Evolutionary conservation across 2,888 invertebrate species (phyloP), one percentile per base, ranked within the genome.

Genomic region (Limenitis camilla): DNA sequence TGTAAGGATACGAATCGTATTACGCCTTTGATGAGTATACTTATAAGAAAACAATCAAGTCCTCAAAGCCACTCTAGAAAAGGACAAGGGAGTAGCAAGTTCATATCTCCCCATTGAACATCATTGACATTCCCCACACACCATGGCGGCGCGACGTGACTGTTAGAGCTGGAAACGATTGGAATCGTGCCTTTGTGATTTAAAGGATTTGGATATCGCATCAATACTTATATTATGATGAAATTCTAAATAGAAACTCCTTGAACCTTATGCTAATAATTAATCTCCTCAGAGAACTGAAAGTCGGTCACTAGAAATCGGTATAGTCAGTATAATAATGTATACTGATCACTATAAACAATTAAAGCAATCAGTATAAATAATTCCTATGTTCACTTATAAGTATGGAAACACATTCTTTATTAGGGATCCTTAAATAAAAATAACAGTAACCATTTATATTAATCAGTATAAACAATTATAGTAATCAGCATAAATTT

Each of bases 101-200:
- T 36, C 36, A 45, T 45, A 36, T 29, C 44, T 35, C 36, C 42
- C 40, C 38, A 45, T 45, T 28, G 28, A 29, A 28, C 32, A 39
- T 41, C 19, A 55, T 55, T 40, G 44, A 36, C 52, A 55, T 48
- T 35, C 55, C 31, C 36, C 28, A 36, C 55, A 40, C 55, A 52
- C 33, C 36, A n/a, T 10, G 30, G 39, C 51, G 42, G 41, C 40
- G 50, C 47, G 46, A 52, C 41, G 52, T 50, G 53, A 19, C 19
- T 44, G 43, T 36, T 44, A 36, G n/a, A 40, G 52, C 42, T 40
- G 52, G 45, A 46, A 54, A 55, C 52, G 52, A 52, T 51, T 39
- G 45, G 50, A 41, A 35, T 45, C 32, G 50, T 43, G 51, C 43
- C 40, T 52, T 55, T 48, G 47, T 51, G 43, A 55, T 55, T 55